Percentiles rank a stretch among this genome's conserved stretches.
Conservation (phyloP, 2,797 vertebrate species). For the Garrulus glandarius region DNA sequence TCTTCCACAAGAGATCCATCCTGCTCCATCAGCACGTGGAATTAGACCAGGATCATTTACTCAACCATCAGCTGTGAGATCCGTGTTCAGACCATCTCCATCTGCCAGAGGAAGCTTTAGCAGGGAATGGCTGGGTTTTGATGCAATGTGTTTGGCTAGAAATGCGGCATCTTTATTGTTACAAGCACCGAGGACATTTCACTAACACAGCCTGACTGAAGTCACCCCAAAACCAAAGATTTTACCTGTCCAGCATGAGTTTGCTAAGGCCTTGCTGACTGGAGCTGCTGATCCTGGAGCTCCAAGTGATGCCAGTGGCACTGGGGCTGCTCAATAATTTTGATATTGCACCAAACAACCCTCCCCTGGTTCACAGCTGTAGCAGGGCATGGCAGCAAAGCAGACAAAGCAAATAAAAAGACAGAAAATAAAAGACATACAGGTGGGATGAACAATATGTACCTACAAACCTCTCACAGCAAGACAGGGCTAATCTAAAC, state of each 20-base stretch:
- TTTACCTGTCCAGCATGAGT: not conserved
- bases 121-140: not conserved
- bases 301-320: not conserved
- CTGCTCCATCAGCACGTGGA: not conserved
- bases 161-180: not conserved
- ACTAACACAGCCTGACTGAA: not conserved
- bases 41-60: not conserved
- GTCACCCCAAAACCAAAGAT: not conserved
- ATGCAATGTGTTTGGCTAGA: not conserved
- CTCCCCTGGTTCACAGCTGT: not conserved
- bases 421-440: not conserved
- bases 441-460: accelerated
- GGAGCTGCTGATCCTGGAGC: not conserved
- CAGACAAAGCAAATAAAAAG: not conserved
- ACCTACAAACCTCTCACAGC: not conserved
- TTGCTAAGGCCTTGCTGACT: not conserved
- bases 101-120: not conserved
- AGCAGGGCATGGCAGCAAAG: not conserved
- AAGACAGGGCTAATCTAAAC: not conserved
- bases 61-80: not conserved
- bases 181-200: not conserved
- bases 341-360: not conserved
- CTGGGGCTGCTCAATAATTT: not conserved
- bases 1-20: not conserved
- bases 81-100: not conserved